A percentile compares a stretch with the other conserved stretches of the same genome.
These are phyloP conservation scores for Leucophora obtusa DNA, from an alignment of 2,888 invertebrate genomes.

Conservation along the genomic window DNA sequence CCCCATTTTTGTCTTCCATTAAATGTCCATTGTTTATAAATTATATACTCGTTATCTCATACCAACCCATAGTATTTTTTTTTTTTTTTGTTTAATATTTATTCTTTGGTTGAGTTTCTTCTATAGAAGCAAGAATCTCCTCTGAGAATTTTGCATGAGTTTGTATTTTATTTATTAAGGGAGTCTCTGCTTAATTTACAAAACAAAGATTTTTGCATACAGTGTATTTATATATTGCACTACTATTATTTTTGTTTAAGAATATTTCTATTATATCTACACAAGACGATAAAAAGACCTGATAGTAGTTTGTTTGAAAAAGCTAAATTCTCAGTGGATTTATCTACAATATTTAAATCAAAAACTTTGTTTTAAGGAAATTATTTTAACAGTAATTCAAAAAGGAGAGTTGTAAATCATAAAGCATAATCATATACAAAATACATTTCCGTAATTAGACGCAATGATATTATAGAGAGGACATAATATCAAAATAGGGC, in stretches of 20 bases:
- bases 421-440: too few species aligned
- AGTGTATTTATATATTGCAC: constrained; percentile 3
- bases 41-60: constrained; percentile 56
- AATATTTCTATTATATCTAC: neutral
- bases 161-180: constrained; percentile 51
- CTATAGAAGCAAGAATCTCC: constrained; percentile 23
- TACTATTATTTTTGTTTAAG: constrained; percentile 12
- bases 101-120: constrained; percentile 26
- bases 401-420: too few species aligned
- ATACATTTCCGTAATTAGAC: too few species aligned
- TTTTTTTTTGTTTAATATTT: constrained; percentile 40
- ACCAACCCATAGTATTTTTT: constrained; percentile 39
- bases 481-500: too few species aligned
- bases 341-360: neutral
- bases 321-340: neutral
- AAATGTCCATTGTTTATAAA: constrained; percentile 57
- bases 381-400: too few species aligned
- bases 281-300: neutral
- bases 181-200: constrained; percentile 55
- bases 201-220: constrained; percentile 31
- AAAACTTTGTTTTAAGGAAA: too few species aligned
- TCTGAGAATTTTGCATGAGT: constrained; percentile 25
- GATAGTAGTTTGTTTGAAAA: neutral
- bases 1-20: constrained; percentile 27
- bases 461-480: too few species aligned